These are phyloP conservation scores for Callinectes sapidus DNA, from an alignment of 2,888 invertebrate genomes.

Conservation along the genomic window DNA sequence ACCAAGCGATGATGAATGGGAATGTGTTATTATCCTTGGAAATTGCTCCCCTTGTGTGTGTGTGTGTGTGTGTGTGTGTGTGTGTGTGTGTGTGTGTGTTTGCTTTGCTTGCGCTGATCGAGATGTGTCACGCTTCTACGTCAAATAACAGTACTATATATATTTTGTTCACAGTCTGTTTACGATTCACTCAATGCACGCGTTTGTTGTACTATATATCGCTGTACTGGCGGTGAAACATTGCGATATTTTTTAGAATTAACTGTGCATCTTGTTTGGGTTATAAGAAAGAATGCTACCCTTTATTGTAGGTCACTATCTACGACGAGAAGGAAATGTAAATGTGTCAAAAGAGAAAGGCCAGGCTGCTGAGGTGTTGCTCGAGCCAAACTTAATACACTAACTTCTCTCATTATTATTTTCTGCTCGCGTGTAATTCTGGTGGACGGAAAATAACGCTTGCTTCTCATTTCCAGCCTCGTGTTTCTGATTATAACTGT, in stretches of 20 bases:
- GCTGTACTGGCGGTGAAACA: not conserved
- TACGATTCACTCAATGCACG: not conserved
- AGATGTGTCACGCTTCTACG: not conserved
- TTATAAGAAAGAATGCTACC: not conserved
- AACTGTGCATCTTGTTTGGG: not conserved
- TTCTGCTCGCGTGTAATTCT: not conserved
- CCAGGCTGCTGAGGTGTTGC: not conserved
- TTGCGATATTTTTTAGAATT: not conserved
- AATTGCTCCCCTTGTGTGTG: not conserved
- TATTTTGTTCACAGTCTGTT: not conserved
- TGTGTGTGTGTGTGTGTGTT: constrained; percentile 13
- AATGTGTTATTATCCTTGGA: not conserved
- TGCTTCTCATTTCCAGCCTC: not conserved
- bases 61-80: constrained; percentile 10
- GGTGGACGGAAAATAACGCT: not conserved
- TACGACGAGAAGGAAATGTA: not conserved
- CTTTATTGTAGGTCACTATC: not conserved
- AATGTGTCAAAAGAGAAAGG: not conserved
- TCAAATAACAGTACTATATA: not conserved
- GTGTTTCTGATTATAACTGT: not conserved
- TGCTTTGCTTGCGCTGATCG: not conserved
- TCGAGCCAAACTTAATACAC: not conserved
- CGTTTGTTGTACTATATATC: not conserved
- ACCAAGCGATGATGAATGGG: not conserved
- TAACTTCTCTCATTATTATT: not conserved